Evolutionary conservation across 2,888 invertebrate genomes (phyloP).

Genomic region (Aspidiotus rigidus): DNA sequence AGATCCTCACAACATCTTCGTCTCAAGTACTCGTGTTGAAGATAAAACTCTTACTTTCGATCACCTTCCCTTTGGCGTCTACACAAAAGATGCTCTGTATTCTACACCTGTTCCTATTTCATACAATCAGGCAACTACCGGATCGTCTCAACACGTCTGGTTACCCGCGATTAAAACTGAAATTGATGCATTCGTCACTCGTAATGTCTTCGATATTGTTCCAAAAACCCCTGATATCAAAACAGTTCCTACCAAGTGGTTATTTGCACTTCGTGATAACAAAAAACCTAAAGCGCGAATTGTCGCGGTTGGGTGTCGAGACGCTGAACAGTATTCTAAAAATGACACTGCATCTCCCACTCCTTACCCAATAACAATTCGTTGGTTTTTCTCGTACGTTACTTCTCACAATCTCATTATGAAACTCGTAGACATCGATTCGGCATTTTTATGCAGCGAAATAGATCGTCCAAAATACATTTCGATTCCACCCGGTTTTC

Average conservation of each 20-base stretch:
- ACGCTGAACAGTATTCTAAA: background rate
- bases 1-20: background rate
- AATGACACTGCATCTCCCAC: background rate
- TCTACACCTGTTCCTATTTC: background rate
- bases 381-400: background rate
- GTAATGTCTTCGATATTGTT: background rate
- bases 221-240: background rate
- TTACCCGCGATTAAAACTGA: background rate
- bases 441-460: background rate
- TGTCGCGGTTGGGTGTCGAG: background rate
- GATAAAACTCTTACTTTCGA: background rate
- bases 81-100: background rate
- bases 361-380: background rate
- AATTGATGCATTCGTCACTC: background rate
- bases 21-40: background rate
- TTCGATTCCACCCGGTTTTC: background rate
- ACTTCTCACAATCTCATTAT: background rate
- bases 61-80: background rate
- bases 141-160: background rate
- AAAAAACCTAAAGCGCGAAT: background rate
- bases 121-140: background rate
- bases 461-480: conserved; percentile 4
- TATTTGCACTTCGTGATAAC: background rate
- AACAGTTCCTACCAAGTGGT: background rate
- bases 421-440: background rate